phyloP scores from a whole-genome alignment of 2,113 vertebrate genomes.

The Cairina moschata region DNA sequence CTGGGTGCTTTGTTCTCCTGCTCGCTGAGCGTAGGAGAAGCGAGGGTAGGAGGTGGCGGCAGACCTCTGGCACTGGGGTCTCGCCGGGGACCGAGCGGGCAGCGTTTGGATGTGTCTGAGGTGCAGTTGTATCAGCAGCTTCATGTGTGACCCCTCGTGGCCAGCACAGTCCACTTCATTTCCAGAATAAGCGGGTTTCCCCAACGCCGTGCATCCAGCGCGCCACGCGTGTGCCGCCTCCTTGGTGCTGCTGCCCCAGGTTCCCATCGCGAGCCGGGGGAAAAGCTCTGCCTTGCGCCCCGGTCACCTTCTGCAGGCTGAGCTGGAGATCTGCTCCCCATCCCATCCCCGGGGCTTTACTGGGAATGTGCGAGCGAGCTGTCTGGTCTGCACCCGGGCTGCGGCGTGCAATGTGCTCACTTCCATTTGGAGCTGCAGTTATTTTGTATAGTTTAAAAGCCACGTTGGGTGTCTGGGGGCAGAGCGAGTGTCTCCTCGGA shows the following conservation, averaged over 20 bases:
- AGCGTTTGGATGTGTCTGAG: background rate
- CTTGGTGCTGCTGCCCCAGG: fast-evolving
- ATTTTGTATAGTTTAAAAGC: background rate
- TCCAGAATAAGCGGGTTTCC: fast-evolving
- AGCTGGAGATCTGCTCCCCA: background rate
- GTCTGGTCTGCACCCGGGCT: background rate
- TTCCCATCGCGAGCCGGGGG: fast-evolving
- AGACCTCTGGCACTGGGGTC: fast-evolving
- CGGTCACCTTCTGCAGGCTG: background rate
- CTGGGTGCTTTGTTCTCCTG: background rate
- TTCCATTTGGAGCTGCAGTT: background rate
- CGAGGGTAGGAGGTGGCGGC: background rate
- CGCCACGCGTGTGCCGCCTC: fast-evolving
- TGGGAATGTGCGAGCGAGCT: background rate
- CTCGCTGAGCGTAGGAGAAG: background rate
- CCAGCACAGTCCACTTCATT: fast-evolving
- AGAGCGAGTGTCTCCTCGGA: background rate
- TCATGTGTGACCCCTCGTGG: background rate
- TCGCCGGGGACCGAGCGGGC: fast-evolving
- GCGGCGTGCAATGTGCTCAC: background rate
- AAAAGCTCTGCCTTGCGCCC: background rate
- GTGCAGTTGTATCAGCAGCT: background rate
- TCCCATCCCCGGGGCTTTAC: fast-evolving
- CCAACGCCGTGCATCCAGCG: fast-evolving
- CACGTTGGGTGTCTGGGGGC: background rate